phyloP scores from a whole-genome alignment of 1,140 invertebrate species.

The Asobara japonica region DNA sequence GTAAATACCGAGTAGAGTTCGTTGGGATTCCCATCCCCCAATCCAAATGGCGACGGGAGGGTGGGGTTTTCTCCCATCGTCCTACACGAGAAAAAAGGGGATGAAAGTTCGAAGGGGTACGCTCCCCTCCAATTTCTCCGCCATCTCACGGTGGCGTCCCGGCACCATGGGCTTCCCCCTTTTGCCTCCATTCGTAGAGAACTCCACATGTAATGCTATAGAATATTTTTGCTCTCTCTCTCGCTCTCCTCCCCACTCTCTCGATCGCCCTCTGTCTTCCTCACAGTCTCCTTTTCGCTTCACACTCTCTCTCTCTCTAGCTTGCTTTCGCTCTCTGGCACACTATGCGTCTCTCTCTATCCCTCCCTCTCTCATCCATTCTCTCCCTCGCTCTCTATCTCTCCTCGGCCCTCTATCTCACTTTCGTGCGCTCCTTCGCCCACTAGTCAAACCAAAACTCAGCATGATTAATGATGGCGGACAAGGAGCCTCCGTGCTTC shows the following conservation, averaged over 20 bases:
- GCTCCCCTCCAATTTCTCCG: too few relatives aligned
- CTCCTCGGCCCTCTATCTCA: slow-evolving; percentile 32
- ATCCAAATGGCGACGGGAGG: slow-evolving; percentile 24
- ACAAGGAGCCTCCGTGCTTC: slow-evolving; percentile 63
- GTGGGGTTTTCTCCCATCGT: not conserved
- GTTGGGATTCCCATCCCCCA: not conserved
- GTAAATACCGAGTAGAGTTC: too few relatives aligned
- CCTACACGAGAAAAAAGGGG: not conserved
- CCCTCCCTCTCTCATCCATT: slow-evolving; percentile 9
- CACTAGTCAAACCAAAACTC: slow-evolving; percentile 73
- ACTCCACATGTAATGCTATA: too few relatives aligned
- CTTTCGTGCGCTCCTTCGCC: slow-evolving; percentile 48
- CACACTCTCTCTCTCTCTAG: slow-evolving; percentile 16
- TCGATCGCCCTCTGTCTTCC: not conserved
- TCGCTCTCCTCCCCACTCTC: not conserved
- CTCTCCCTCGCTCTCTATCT: not conserved
- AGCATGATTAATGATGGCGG: slow-evolving; percentile 73
- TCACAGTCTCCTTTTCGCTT: not conserved
- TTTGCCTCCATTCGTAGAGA: too few relatives aligned
- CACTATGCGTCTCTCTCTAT: slow-evolving; percentile 30
- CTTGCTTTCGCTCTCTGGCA: slow-evolving; percentile 38
- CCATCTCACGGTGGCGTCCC: too few relatives aligned
- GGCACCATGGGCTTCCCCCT: too few relatives aligned
- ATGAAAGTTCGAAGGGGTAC: slow-evolving; percentile 19
- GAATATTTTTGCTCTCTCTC: too few relatives aligned